Evolutionary conservation across 2,888 invertebrate species (phyloP).

Genomic region (Coelogynopora nodosa): DNA sequence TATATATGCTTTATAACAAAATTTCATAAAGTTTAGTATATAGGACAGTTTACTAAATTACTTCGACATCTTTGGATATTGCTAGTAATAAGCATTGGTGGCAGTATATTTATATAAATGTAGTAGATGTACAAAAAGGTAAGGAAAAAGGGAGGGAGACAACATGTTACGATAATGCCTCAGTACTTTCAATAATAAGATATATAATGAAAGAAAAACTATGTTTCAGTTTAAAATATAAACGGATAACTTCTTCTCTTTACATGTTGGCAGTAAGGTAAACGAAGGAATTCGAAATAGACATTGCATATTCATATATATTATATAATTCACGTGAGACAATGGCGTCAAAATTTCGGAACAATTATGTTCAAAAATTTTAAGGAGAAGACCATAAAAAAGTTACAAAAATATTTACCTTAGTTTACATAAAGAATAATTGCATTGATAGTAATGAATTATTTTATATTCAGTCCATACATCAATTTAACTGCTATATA

Average conservation of each 20-base stretch:
- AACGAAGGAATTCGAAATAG: too few relatives aligned
- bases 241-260: background rate
- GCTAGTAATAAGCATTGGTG: background rate
- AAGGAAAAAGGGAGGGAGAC: background rate
- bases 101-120: background rate
- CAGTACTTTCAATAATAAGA: background rate
- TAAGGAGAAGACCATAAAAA: too few relatives aligned
- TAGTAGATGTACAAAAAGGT: background rate
- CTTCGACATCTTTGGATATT: background rate
- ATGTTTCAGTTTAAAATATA: too few relatives aligned
- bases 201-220: too few relatives aligned
- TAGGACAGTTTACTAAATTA: background rate
- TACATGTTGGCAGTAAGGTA: background rate
- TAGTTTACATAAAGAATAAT: too few relatives aligned
- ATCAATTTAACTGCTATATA: too few relatives aligned
- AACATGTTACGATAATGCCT: background rate
- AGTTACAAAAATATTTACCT: too few relatives aligned
- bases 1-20: background rate
- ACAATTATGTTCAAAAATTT: too few relatives aligned
- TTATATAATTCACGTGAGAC: too few relatives aligned
- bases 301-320: too few relatives aligned
- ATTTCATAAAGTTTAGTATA: background rate
- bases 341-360: background rate
- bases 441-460: too few relatives aligned
- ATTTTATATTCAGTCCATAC: too few relatives aligned